Evolutionary conservation across 2,888 invertebrate species (phyloP).

Genomic region (Agonopterix subpropinquella): DNA sequence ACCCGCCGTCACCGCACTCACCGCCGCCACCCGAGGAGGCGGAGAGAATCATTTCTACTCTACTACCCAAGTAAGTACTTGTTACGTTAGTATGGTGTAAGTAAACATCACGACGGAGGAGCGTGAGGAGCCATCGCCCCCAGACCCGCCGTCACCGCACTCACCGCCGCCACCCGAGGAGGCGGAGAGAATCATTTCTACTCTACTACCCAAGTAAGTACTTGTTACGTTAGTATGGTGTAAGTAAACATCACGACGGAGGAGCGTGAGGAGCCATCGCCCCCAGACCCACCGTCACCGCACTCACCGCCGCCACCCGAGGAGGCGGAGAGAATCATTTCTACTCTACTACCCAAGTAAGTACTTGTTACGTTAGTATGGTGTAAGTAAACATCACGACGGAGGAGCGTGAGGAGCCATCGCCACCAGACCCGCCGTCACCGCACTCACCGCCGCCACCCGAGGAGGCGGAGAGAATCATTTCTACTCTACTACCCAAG

Average conservation of each 20-base stretch:
- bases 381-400: too few species aligned
- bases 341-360: constrained; percentile 84
- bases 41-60: constrained; percentile 83
- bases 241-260: constrained; percentile 43
- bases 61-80: constrained; percentile 81
- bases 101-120: neutral
- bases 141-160: constrained; percentile 71
- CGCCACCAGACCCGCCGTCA: constrained; percentile 78
- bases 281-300: constrained; percentile 77
- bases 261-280: constrained; percentile 70
- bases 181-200: constrained; percentile 84
- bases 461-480: constrained; percentile 85
- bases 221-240: too few species aligned
- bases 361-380: constrained; percentile 17
- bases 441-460: constrained; percentile 82
- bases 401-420: constrained; percentile 70
- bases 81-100: too few species aligned
- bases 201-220: constrained; percentile 82
- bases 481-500: constrained; percentile 85
- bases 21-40: constrained; percentile 88
- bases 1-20: constrained; percentile 70
- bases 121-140: constrained; percentile 52
- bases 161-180: constrained; percentile 87
- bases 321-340: constrained; percentile 85
- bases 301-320: constrained; percentile 84